phyloP scores from a whole-genome alignment of 2,888 invertebrate species.

The Kuschelorhynchus macadamiae region DNA sequence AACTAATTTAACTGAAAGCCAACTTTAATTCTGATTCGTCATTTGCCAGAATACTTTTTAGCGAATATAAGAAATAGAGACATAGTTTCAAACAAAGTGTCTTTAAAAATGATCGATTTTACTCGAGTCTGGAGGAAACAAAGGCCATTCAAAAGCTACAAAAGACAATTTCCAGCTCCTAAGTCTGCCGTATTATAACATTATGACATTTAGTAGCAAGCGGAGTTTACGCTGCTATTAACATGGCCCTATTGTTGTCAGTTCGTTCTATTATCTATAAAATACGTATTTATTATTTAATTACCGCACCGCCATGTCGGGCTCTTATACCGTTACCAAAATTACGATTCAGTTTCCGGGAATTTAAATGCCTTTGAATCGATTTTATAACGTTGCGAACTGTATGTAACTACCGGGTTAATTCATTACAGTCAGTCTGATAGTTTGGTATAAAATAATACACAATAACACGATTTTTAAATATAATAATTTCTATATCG shows the following conservation, averaged over 20 bases:
- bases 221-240: constrained; percentile 47
- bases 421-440: too few relatives aligned
- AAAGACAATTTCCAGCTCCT: constrained; percentile 44
- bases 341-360: neutral
- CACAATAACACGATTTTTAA: too few relatives aligned
- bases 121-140: constrained; percentile 34
- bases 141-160: constrained; percentile 41
- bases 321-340: neutral
- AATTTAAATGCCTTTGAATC: neutral
- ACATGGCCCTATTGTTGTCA: constrained; percentile 61
- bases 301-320: constrained; percentile 28
- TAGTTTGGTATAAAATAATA: too few relatives aligned
- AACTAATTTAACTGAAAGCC: neutral
- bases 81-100: constrained; percentile 20
- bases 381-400: neutral
- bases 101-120: constrained; percentile 37
- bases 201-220: constrained; percentile 45
- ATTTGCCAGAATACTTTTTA: too few relatives aligned
- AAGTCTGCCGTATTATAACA: constrained; percentile 44
- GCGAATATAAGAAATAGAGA: neutral
- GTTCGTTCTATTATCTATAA: constrained; percentile 63
- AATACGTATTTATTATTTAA: constrained; percentile 63
- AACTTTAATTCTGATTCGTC: neutral
- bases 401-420: too few relatives aligned
- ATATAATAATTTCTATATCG: too few relatives aligned